phyloP scores from a whole-genome alignment of 2,113 vertebrate genomes.

The Mobula birostris region DNA sequence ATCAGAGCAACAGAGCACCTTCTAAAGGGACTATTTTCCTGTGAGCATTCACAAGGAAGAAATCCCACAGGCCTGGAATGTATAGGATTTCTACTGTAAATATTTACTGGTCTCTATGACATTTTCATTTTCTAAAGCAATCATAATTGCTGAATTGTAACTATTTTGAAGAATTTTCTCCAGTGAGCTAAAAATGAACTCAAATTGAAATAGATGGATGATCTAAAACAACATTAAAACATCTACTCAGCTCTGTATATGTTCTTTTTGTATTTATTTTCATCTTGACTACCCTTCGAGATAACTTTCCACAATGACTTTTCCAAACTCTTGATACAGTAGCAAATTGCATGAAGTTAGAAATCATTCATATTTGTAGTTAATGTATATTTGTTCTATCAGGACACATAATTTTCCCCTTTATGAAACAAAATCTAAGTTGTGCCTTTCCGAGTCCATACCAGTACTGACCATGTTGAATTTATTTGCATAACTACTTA shows the following conservation, averaged over 20 bases:
- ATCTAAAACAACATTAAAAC: not conserved
- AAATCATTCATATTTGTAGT: not conserved
- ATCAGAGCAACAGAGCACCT: no score
- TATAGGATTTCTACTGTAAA: not conserved
- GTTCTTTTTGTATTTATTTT: not conserved
- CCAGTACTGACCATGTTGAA: not conserved
- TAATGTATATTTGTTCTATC: not conserved
- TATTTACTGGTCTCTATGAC: not conserved
- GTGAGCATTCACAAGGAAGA: not conserved
- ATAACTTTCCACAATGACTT: not conserved
- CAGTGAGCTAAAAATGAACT: not conserved
- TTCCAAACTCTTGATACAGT: not conserved
- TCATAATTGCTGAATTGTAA: not conserved
- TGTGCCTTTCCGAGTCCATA: not conserved
- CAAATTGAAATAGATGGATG: not conserved
- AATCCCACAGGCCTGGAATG: not conserved
- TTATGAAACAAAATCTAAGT: not conserved
- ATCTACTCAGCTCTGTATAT: not conserved
- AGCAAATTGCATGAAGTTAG: not conserved
- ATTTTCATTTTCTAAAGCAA: not conserved
- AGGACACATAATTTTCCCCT: not conserved
- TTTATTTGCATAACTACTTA: not conserved
- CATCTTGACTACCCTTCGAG: not conserved
- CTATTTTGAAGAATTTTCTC: not conserved
- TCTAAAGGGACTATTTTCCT: not conserved